Evolutionary conservation across 2,113 vertebrate genomes (phyloP), one percentile per base, ranked within the genome.

Genomic region (Nothobranchius furzeri): DNA sequence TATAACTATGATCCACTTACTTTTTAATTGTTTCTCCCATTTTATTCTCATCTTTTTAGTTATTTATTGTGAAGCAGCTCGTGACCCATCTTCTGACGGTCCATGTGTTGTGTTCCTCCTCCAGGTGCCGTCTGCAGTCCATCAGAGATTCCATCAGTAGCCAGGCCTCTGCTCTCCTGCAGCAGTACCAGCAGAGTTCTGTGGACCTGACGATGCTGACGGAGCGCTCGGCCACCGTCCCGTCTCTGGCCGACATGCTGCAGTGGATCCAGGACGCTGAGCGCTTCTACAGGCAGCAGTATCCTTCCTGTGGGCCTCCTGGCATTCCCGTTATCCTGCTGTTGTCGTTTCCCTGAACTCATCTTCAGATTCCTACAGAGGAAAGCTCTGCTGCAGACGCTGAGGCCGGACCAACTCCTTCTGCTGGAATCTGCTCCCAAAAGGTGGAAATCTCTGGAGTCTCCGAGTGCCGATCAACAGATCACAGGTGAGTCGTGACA

Each of bases 251-350:
- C 0, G 96, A 98, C 42, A 95, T 94, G 91, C 57, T 99, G 80
- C 95, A 95, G 73, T 96, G 95, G 93, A 84, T 98, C 70, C 95
- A 94, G 67, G 94, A 98, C 12, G 89, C 95, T 0, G 94, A 96
- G 37, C 90, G 89, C 15, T 85, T 90, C 88, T 98, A 95, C 74
- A 89, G 93, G 51, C 88, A 70, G 6, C 90, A 95, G 92, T 97
- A 98, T 97, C 96, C 93, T 94, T 84, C 48, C 46, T 59, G 12
- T 47, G 59, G 0, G 0, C 0, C 7, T 50, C 6, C 45, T 0
- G 8, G 0, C 42, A 51, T 3, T 14, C 36, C 17, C 9, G 37
- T 40, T 40, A 9, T 40, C 1, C 37, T 17, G n/a, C 20, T 3
- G 17, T 43, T 51, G 12, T 0, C 25, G 30, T 30, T 45, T 1